Base-by-base conservation (phyloP, 2,113 vertebrate species). In the Eclectus roratus region DNA sequence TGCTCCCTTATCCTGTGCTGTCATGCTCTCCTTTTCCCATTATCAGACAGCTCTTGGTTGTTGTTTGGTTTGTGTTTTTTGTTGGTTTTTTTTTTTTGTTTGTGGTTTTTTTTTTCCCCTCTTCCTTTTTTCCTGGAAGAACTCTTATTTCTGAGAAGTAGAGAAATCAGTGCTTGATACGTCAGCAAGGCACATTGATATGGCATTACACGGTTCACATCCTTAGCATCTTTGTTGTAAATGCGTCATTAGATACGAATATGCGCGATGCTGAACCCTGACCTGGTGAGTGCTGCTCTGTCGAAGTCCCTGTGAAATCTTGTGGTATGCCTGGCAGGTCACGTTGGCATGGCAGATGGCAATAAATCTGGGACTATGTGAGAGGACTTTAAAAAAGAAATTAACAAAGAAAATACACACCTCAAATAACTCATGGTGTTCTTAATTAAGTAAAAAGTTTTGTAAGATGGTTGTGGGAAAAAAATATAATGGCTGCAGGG, bases 271-370 rank as follows among this genome's bases (percentile, higher is more conserved):
- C 73, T 92, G 86, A 93, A 92, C 96, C 91, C 91, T 96, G 94
- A 86, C 93, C 94, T 8, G 86, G 77, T 86, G 89, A 96, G 10
- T 35, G 80, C 84, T 84, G 91, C 35, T 50, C 85, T 61, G 29
- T 74, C 69, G 70, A 85, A 88, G 93, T 79, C 64, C 29, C 88
- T 78, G 50, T 83, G 91, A 97, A 74, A 91, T 79, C 85, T 47
- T 28, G 5, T 85, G 91, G 76, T 80, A 41, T 90, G 84, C 82
- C 76, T 91, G 91, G 87, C 76, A 50, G 70, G 80, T 91, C 80
- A 24, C 18, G 11, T 44, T 91, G 93, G 88, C 35, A 17, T 35
- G 60, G 80, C 68, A 70, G 55, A 78, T 52, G 77, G 77, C 77
- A 49, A 5, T 70, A 79, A 93, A 79, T 85, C 79, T 85, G 63